phyloP scores from a whole-genome alignment of 2,113 vertebrate species.

The Elephas maximus region DNA sequence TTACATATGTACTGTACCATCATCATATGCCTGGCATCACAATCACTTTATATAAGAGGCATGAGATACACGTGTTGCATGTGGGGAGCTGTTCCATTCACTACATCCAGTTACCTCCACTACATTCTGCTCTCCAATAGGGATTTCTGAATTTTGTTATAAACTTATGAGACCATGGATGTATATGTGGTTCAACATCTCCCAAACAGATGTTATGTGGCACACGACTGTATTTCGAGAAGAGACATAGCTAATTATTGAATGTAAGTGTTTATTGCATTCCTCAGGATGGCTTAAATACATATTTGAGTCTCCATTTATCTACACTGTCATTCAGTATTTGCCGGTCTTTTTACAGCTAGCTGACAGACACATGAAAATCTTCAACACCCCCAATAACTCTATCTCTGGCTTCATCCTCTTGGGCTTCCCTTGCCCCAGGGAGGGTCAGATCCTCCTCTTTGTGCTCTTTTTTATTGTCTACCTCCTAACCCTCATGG shows the following conservation, averaged over 20 bases:
- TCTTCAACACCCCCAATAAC: neutral
- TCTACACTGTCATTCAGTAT: neutral
- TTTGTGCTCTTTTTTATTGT: constrained; percentile 53
- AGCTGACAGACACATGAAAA: constrained; percentile 61
- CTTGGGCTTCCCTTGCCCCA: constrained; percentile 67
- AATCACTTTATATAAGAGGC: too few species aligned
- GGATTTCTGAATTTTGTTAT: too few species aligned
- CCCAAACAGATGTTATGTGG: too few species aligned
- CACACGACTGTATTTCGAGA: neutral
- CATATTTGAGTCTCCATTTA: neutral
- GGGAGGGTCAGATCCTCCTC: constrained; percentile 35
- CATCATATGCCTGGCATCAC: too few species aligned
- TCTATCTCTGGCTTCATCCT: constrained; percentile 70
- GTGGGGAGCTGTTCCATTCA: too few species aligned
- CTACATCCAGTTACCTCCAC: too few species aligned
- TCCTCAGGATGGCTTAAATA: neutral
- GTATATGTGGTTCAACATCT: too few species aligned
- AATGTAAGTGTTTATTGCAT: neutral
- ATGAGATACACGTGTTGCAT: too few species aligned
- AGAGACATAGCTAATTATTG: neutral
- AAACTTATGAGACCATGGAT: too few species aligned
- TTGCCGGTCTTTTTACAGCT: neutral
- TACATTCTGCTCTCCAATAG: too few species aligned
- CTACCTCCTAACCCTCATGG: constrained; percentile 46
- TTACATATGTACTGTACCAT: too few species aligned